Evolutionary conservation across 2,888 invertebrate species (phyloP), one percentile per base, ranked within the genome.

Genomic region (Cheilosia vernalis): DNA sequence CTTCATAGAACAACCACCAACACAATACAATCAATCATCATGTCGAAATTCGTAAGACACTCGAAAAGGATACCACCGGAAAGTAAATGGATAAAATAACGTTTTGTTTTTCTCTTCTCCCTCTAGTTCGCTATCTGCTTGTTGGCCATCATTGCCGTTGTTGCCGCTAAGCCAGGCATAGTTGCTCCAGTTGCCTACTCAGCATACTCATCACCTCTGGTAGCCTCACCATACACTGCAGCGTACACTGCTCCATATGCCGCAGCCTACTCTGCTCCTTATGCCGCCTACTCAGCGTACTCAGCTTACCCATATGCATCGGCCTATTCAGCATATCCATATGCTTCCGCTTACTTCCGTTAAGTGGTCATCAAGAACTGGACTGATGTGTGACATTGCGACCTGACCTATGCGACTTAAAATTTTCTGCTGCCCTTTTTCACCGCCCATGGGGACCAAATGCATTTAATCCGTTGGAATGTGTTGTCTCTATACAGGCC

Each of bases 161-260:
- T 91, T 74, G 90, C 91, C 73, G 92, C 92, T 87, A 92, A 91
- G 83, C 92, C 93, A 47, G 91, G 89, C 58, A 88, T 89, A n/a
- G 67, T 87, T 64, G 87, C 89, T 47, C 90, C 91, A 44, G 87
- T 91, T 49, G 89, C 92, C 27, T 92, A 92, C 88, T 88, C 92
- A 64, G 89, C 89, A 21, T 88, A 88, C 60, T 86, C 85, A 66
- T 19, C 85, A 10, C 87, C 87, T 84, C 49, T 87, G 49, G 77
- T 88, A 3, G 87, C 87, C 91, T 73, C 93, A 92, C 63, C 89
- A 24, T 69, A 74, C 88, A 60, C 87, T 40, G 84, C 84, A 5
- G 84, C 84, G 17, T 84, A 84, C 33, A 76, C 80, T 5, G 55
- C 84, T 42, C 84, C 91, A 79, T 89, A 90, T 87, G 64, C 89